Evolutionary conservation across 2,888 invertebrate species (phyloP), one percentile per base, ranked within the genome.

Genomic region (Agonum fuliginosum): DNA sequence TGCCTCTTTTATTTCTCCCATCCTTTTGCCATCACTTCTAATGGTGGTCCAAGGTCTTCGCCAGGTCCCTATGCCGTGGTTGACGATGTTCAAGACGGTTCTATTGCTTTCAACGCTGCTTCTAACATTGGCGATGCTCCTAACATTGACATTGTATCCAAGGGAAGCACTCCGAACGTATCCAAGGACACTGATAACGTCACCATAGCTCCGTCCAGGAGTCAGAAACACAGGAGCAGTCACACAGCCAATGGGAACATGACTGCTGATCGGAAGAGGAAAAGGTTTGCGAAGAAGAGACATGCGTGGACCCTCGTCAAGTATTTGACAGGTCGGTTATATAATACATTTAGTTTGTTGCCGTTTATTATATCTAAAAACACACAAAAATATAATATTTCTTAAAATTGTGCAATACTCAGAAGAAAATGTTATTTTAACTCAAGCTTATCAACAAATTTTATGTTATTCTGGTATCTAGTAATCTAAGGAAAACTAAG

Each of bases 1-100:
- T 89, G 90, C 82, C 83, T 90, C 83, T 90, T 89, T 84, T 89
- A 90, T 86, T 89, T 90, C 86, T 87, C 89, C 79, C 89, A 89
- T 82, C 89, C 89, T 73, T 89, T 89, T 84, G 89, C 88, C 79
- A 89, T 90, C 83, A 85, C 89, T 80, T 89, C 89, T 1, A 87
- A 89, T 73, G 87, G 88, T 88, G 88, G 20, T 80, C 71, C 80
- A 81, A 48, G 81, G 82, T 43, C 75, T 80, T 80, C 77, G 37
- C 84, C 41, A 46, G 30, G 24, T 17, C 46, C 46, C 3, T 37
- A 37, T 12, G 37, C n/a, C 12, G 37, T 37, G 6, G 17, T 12
- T 6, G 46, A 12, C 4, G 19, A 46, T 12, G 8, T 17, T 30
- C 30, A 30, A 30, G 30, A 30, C 8, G 3, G 4, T 5, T 30